A percentile compares a stretch with the other conserved stretches of the same genome.
Evolutionary conservation across 2,888 invertebrate genomes (phyloP).

Genomic region (Synergus itoensis): DNA sequence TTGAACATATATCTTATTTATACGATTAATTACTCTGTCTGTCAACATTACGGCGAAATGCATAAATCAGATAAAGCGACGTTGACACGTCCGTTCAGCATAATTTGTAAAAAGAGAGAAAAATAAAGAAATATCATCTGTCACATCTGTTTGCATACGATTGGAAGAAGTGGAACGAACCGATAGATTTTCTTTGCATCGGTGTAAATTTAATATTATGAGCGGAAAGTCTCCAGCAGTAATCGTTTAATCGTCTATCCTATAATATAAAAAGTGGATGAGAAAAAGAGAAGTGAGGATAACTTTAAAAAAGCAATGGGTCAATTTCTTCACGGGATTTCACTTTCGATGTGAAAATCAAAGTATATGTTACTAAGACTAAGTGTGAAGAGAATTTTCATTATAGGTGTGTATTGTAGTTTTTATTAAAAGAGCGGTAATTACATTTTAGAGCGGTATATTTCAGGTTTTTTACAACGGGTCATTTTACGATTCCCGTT

Average conservation of each 20-base stretch:
- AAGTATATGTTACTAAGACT: background rate
- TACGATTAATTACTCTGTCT: background rate
- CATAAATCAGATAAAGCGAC: background rate
- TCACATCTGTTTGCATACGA: background rate
- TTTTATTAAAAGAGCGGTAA: background rate
- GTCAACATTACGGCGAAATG: background rate
- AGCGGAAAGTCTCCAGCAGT: background rate
- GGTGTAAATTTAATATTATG: background rate
- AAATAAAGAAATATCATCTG: background rate
- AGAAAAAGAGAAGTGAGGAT: conserved; percentile 14
- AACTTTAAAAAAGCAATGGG: background rate
- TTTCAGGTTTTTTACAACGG: background rate
- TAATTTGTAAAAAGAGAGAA: background rate
- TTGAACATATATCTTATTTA: too few species aligned
- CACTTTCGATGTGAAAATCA: background rate
- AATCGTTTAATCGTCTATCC: background rate
- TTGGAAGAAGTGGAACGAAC: background rate
- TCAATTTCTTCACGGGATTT: background rate
- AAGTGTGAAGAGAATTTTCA: background rate
- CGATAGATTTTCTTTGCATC: background rate
- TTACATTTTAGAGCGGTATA: background rate
- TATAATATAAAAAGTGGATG: conserved; percentile 18
- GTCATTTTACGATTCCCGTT: background rate
- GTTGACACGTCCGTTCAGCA: background rate
- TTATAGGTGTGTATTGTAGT: background rate